These are phyloP conservation scores for Bursaphelenchus okinawaensis DNA, from an alignment of 2,888 invertebrate species.

Conservation along the genomic window DNA sequence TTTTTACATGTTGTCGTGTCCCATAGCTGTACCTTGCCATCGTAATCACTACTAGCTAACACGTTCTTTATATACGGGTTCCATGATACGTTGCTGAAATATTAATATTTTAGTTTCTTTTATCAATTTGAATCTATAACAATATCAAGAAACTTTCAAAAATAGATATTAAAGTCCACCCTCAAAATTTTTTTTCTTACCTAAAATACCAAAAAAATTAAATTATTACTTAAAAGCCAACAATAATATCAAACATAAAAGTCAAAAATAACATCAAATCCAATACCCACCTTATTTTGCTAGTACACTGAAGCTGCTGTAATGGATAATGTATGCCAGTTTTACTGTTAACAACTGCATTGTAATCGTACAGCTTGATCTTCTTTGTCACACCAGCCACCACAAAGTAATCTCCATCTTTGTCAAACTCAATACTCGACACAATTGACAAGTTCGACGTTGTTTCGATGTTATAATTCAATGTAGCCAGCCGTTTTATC, in stretches of 20 bases:
- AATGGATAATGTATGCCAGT: slow-evolving; percentile 87
- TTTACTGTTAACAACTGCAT: slow-evolving; percentile 66
- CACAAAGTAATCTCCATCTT: slow-evolving; percentile 88
- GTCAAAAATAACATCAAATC: not conserved
- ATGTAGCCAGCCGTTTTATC: slow-evolving; percentile 74
- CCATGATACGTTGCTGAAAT: slow-evolving; percentile 79
- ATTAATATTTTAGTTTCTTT: not conserved
- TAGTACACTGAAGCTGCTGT: slow-evolving; percentile 78
- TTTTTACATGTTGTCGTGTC: slow-evolving; percentile 68
- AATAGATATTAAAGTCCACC: no score
- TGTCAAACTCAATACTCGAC: slow-evolving; percentile 79
- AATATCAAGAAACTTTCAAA: no score
- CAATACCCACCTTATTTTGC: slow-evolving; percentile 70
- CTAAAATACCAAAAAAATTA: no score
- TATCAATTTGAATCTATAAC: not conserved
- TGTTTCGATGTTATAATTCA: slow-evolving; percentile 82
- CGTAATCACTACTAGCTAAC: slow-evolving; percentile 85
- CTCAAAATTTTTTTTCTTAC: no score
- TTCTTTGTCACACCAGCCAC: slow-evolving; percentile 90
- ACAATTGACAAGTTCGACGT: slow-evolving; percentile 65
- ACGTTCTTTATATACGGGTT: slow-evolving; percentile 82
- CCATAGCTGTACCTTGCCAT: slow-evolving; percentile 87
- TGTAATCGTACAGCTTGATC: slow-evolving; percentile 80
- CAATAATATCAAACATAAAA: slow-evolving; percentile 2
- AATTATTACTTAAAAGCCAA: no score